Percentiles rank a stretch among this genome's conserved stretches.
phyloP scores from a whole-genome alignment of 2,888 invertebrate genomes.

The Keiferia lycopersicella region DNA sequence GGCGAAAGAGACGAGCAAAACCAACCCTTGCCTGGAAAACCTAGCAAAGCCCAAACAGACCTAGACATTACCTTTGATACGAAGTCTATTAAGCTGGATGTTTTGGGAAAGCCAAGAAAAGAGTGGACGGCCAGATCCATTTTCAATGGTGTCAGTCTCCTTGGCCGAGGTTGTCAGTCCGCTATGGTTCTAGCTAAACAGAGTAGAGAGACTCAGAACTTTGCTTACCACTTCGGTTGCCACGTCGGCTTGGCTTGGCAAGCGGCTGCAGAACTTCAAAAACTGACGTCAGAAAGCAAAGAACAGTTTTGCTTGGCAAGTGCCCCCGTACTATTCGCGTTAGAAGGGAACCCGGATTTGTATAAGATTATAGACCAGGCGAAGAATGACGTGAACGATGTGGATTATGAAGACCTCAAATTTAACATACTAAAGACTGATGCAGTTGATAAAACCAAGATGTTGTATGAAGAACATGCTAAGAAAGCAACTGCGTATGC shows the following conservation, averaged over 20 bases:
- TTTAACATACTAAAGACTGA: constrained; percentile 72
- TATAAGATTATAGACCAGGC: constrained; percentile 84
- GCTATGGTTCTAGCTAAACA: constrained; percentile 89
- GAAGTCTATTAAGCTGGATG: constrained; percentile 60
- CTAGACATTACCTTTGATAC: constrained; percentile 66
- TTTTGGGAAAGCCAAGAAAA: constrained; percentile 81
- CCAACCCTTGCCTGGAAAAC: constrained; percentile 85
- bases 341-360: constrained; percentile 88
- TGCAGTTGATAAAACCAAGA: constrained; percentile 67
- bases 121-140: constrained; percentile 89
- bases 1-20: constrained; percentile 89
- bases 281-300: constrained; percentile 81
- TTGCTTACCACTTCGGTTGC: constrained; percentile 90
- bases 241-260: constrained; percentile 92
- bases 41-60: constrained; percentile 63
- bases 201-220: constrained; percentile 83
- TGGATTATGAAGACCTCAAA: constrained; percentile 84
- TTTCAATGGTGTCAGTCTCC: constrained; percentile 83
- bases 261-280: constrained; percentile 76
- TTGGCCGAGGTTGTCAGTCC: constrained; percentile 90
- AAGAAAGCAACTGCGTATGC: constrained; percentile 66
- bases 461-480: constrained; percentile 68
- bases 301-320: constrained; percentile 88
- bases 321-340: constrained; percentile 91
- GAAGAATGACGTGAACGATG: constrained; percentile 83